Conservation (phyloP, 2,797 vertebrate genomes). For the Muraenolepis orangiensis region DNA sequence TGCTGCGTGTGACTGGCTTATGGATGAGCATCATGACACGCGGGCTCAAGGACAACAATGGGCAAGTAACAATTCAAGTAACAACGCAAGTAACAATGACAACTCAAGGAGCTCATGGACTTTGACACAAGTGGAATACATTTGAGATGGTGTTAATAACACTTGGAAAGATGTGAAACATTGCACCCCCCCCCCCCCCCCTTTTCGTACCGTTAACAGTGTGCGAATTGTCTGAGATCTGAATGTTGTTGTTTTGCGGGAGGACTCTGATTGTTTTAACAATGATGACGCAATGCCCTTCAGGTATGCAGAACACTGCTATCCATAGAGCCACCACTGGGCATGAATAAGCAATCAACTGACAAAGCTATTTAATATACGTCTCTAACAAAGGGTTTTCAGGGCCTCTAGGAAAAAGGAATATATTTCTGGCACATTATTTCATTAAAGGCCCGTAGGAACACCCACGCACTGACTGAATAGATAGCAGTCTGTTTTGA, state of each 20-base stretch:
- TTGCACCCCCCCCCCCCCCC: too few relatives aligned
- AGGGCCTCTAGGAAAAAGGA: background rate
- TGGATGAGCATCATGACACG: background rate
- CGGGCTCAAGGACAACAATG: background rate
- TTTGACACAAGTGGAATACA: too few relatives aligned
- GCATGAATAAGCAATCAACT: background rate
- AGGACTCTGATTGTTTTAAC: background rate
- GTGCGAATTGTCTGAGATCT: too few relatives aligned
- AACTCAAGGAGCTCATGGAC: too few relatives aligned
- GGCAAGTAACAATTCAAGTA: too few relatives aligned
- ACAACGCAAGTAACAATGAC: too few relatives aligned
- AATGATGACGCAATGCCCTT: background rate
- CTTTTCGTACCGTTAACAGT: background rate
- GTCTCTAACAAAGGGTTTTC: background rate
- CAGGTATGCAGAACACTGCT: background rate
- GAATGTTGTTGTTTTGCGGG: background rate
- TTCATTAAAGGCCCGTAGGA: too few relatives aligned
- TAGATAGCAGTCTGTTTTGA: background rate
- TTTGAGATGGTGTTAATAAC: background rate
- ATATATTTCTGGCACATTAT: background rate
- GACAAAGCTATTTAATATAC: background rate
- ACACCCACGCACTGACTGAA: background rate
- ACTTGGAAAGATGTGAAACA: background rate
- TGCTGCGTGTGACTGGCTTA: background rate
- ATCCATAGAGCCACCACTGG: background rate